Conservation (phyloP, 2,888 invertebrate species). For the Zonitis immaculata region DNA sequence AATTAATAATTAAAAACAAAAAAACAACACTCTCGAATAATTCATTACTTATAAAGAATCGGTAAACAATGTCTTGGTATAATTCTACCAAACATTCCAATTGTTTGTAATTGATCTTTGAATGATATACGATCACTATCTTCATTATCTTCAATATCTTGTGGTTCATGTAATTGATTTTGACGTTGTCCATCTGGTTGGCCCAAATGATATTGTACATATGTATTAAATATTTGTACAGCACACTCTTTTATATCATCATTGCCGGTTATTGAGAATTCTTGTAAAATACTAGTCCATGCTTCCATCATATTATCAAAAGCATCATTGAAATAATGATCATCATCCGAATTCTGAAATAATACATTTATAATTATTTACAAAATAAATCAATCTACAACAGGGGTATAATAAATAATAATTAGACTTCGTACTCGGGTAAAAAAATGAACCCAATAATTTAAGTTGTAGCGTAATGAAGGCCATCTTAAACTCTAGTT, state of each 20-base stretch:
- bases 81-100: constrained; percentile 62
- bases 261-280: constrained; percentile 35
- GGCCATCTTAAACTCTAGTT: too few species aligned
- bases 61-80: constrained; percentile 63
- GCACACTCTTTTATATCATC: constrained; percentile 42
- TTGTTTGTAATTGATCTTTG: constrained; percentile 68
- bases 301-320: constrained; percentile 64
- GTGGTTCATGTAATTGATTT: constrained; percentile 45
- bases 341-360: constrained; percentile 48
- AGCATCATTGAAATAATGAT: constrained; percentile 60
- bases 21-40: too few species aligned
- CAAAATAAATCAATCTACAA: too few species aligned
- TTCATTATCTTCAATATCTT: constrained; percentile 61
- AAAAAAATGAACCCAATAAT: too few species aligned
- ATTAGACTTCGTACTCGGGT: too few species aligned
- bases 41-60: constrained; percentile 55
- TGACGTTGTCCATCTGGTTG: constrained; percentile 72
- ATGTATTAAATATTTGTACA: constrained; percentile 69
- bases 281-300: constrained; percentile 58
- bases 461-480: too few species aligned
- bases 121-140: constrained; percentile 63
- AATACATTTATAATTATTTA: too few species aligned
- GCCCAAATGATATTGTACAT: constrained; percentile 72
- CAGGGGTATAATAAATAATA: too few species aligned
- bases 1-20: neutral